phyloP scores from a whole-genome alignment of 2,888 invertebrate genomes.

The Hofmannophila pseudospretella region DNA sequence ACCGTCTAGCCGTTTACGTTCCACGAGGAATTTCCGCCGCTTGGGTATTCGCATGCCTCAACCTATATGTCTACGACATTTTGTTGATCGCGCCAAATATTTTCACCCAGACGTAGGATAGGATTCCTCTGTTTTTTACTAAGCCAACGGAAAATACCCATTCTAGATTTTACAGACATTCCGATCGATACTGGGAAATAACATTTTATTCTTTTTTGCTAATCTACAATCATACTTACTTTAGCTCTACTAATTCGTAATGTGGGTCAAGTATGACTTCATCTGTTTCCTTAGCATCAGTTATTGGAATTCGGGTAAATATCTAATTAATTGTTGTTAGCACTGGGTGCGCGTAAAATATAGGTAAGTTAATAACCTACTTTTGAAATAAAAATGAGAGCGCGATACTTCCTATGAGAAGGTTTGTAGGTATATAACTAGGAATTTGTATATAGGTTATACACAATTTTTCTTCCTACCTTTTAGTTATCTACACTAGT shows the following conservation, averaged over 20 bases:
- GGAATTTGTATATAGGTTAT: too few relatives aligned
- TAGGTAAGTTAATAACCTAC: too few relatives aligned
- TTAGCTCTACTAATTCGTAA: neutral
- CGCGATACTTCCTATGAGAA: too few relatives aligned
- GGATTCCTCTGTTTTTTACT: conserved; percentile 9
- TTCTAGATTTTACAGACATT: neutral
- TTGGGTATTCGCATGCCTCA: conserved; percentile 56
- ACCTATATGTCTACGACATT: conserved; percentile 54
- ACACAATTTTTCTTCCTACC: too few relatives aligned
- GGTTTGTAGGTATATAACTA: too few relatives aligned
- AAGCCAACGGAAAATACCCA: conserved; percentile 5
- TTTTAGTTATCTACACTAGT: too few relatives aligned
- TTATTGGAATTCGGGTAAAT: conserved; percentile 2
- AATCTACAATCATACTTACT: neutral
- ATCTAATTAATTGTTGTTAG: neutral
- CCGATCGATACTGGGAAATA: neutral
- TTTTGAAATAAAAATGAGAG: too few relatives aligned
- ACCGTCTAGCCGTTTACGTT: conserved; percentile 66
- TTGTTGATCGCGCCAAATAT: conserved; percentile 52
- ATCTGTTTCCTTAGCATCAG: conserved; percentile 4
- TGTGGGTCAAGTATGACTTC: conserved; percentile 6
- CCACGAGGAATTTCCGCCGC: conserved; percentile 62
- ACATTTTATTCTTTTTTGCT: neutral
- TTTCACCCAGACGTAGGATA: conserved; percentile 45
- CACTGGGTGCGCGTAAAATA: neutral